Evolutionary conservation across 2,888 invertebrate species (phyloP).

Genomic region (Hydrotaea cyrtoneurina): DNA sequence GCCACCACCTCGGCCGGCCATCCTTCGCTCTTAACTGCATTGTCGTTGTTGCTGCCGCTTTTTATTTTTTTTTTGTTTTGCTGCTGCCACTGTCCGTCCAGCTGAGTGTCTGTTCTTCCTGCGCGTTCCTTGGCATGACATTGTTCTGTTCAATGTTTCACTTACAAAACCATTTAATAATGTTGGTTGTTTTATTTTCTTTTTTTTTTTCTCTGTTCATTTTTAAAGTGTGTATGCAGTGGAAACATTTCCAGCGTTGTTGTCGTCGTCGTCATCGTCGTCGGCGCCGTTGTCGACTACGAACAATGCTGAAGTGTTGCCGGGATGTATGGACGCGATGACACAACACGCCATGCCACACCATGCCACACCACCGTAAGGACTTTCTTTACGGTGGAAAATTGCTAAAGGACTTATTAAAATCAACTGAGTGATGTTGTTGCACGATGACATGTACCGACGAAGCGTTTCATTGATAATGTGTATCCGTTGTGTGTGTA

Average conservation of each 20-base stretch:
- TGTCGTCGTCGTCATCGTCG: neutral
- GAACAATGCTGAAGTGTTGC: neutral
- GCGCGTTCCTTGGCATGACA: slow-evolving; percentile 17
- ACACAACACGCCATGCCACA: neutral
- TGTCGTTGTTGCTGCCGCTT: neutral
- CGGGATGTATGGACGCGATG: neutral
- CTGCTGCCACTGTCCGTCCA: neutral
- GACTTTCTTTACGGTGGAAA: slow-evolving; percentile 27
- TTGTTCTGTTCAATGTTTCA: slow-evolving; percentile 35
- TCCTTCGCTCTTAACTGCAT: slow-evolving; percentile 8
- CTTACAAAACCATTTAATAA: slow-evolving; percentile 34
- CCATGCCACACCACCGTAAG: slow-evolving; percentile 10
- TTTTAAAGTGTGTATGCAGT: no score
- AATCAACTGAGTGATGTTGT: slow-evolving; percentile 37
- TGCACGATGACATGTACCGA: neutral
- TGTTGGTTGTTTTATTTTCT: slow-evolving; percentile 15
- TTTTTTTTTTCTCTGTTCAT: neutral
- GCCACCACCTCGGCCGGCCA: neutral
- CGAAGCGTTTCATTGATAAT: slow-evolving; percentile 22
- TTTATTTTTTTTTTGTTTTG: no score
- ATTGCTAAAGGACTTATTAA: slow-evolving; percentile 57
- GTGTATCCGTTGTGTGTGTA: slow-evolving; percentile 5
- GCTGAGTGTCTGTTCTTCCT: neutral
- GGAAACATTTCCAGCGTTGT: slow-evolving; percentile 15
- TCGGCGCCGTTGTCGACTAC: neutral